Percentiles rank a stretch among this genome's conserved stretches.
Conservation (phyloP, 2,113 vertebrate genomes). For the Labrus mixtus region DNA sequence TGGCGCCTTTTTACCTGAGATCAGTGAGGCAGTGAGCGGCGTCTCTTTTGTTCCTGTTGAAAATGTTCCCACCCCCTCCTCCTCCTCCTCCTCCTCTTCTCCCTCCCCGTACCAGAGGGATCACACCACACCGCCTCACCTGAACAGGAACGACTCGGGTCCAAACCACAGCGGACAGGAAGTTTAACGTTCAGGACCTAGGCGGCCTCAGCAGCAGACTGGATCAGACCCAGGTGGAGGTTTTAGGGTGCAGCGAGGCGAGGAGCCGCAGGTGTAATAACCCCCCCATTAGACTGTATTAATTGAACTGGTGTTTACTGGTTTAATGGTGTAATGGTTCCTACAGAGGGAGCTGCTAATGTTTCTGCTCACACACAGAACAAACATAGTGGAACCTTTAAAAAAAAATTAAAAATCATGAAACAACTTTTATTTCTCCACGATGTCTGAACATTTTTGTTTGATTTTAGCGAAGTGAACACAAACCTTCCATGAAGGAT, state of each 20-base stretch:
- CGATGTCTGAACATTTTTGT: too few species aligned
- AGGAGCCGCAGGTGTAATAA: constrained; percentile 43
- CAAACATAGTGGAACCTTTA: neutral
- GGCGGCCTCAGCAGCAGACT: constrained; percentile 15
- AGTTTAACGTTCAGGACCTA: neutral
- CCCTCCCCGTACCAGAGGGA: constrained; percentile 9
- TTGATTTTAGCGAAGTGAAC: too few species aligned
- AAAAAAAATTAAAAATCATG: too few species aligned
- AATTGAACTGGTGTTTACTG: constrained; percentile 30
- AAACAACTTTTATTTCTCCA: too few species aligned
- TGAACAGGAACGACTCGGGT: constrained; percentile 7
- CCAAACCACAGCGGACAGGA: neutral
- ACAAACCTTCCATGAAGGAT: too few species aligned
- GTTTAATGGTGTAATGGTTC: constrained; percentile 34
- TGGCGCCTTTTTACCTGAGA: constrained; percentile 65
- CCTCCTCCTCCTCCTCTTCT: too few species aligned
- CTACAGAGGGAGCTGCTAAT: neutral
- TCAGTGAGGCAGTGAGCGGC: neutral
- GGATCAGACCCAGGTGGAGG: neutral
- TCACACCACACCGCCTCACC: constrained; percentile 32
- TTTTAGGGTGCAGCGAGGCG: constrained; percentile 3
- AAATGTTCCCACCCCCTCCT: constrained; percentile 18
- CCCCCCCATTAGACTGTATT: constrained; percentile 27
- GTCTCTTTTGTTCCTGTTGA: constrained; percentile 11
- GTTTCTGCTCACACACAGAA: neutral